Evolutionary conservation across 2,797 vertebrate species (phyloP).

Genomic region (Neopelma chrysocephalum): DNA sequence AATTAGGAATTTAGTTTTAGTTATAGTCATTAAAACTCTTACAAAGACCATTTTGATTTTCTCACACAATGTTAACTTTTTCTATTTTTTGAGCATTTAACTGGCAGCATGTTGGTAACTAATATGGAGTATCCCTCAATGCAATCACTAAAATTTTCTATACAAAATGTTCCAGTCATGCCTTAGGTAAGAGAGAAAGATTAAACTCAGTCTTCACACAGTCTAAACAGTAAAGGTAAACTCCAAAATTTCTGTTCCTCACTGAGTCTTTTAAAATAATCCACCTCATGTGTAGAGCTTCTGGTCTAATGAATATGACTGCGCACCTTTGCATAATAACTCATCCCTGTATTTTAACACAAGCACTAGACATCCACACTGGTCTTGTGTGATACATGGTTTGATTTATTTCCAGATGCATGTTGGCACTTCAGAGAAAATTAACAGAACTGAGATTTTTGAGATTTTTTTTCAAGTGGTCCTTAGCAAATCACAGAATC

Average conservation of each 20-base stretch:
- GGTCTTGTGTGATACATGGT: background rate
- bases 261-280: background rate
- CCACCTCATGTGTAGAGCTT: background rate
- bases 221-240: background rate
- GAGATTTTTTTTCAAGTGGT: background rate
- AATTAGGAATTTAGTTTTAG: background rate
- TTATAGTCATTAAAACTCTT: background rate
- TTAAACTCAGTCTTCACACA: background rate
- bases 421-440: background rate
- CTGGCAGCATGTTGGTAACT: background rate
- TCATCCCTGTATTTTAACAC: background rate
- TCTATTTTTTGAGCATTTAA: background rate
- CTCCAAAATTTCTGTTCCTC: background rate
- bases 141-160: background rate
- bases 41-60: background rate
- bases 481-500: too few species aligned
- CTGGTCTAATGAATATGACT: background rate
- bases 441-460: background rate
- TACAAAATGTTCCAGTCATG: background rate
- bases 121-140: background rate
- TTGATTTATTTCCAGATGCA: background rate
- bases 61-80: background rate
- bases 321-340: background rate
- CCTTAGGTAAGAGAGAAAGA: background rate
- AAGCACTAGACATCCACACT: background rate